These are phyloP conservation scores for Drosophila algonquin DNA, from an alignment of 2,888 invertebrate genomes.

Conservation along the genomic window DNA sequence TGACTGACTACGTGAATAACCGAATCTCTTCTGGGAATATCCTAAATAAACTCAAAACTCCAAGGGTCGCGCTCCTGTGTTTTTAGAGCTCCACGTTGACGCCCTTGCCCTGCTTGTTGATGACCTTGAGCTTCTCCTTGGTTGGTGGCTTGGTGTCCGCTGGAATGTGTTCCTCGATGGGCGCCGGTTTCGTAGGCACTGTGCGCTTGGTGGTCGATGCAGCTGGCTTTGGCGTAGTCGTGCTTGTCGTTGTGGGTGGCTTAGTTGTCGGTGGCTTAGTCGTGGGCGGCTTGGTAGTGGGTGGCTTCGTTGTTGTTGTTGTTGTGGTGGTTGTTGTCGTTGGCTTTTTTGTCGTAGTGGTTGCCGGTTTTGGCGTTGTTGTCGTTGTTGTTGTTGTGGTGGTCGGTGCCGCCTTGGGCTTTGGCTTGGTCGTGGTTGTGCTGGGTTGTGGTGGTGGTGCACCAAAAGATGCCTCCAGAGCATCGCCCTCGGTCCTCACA, in stretches of 20 bases:
- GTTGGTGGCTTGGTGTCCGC: constrained; percentile 85
- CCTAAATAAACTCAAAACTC: not conserved
- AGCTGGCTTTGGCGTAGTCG: constrained; percentile 53
- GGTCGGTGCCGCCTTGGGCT: constrained; percentile 53
- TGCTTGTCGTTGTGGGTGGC: constrained; percentile 50
- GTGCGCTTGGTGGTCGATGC: constrained; percentile 66
- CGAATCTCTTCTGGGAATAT: constrained; percentile 34
- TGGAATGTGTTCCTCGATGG: constrained; percentile 86
- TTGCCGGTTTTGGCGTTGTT: constrained; percentile 51
- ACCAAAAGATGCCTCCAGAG: constrained; percentile 77
- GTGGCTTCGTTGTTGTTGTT: constrained; percentile 46
- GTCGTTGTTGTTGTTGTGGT: constrained; percentile 60
- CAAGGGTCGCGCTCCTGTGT: not conserved
- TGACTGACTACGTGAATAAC: constrained; percentile 23
- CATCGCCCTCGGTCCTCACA: constrained; percentile 81
- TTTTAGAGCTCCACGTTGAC: constrained; percentile 82
- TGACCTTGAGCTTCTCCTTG: constrained; percentile 86
- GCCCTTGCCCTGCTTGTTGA: constrained; percentile 86
- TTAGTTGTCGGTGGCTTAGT: constrained; percentile 56
- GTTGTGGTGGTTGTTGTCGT: constrained; percentile 58
- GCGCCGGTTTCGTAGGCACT: constrained; percentile 82
- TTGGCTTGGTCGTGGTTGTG: constrained; percentile 63
- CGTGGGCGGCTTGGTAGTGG: constrained; percentile 47
- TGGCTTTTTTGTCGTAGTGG: constrained; percentile 52
- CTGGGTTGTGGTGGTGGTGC: constrained; percentile 58